phyloP scores from a whole-genome alignment of 2,113 vertebrate genomes.

The Setophaga coronata region DNA sequence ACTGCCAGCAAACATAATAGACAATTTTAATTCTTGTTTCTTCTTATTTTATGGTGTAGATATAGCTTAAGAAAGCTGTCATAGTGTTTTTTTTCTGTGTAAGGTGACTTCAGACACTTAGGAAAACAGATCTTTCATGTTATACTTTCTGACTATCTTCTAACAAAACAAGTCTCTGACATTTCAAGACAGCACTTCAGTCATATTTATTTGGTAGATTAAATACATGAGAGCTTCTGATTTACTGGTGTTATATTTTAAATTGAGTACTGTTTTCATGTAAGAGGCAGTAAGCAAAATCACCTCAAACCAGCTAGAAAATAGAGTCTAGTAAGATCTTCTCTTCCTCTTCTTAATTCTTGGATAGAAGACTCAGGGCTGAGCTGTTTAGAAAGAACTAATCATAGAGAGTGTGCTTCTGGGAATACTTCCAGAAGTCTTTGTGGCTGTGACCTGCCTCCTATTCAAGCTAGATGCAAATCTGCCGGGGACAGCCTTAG shows the following conservation, averaged over 20 bases:
- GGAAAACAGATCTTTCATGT: background rate
- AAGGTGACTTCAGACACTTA: background rate
- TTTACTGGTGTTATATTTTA: background rate
- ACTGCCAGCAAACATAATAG: background rate
- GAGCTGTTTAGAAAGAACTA: background rate
- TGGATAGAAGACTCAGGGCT: background rate
- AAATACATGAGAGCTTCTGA: background rate
- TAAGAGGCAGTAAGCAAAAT: background rate
- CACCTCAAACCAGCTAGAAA: background rate
- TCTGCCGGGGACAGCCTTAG: accelerated
- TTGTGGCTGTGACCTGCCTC: background rate
- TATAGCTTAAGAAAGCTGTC: background rate
- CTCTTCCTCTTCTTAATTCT: background rate
- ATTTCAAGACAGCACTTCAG: background rate
- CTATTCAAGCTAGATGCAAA: background rate
- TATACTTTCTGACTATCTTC: background rate
- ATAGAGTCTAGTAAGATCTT: background rate
- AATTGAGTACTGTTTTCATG: background rate
- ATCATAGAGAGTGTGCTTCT: background rate
- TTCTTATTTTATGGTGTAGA: background rate
- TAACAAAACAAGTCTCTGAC: background rate
- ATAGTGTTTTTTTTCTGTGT: background rate
- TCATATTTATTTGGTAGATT: background rate
- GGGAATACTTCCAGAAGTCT: background rate
- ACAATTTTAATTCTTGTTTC: background rate